A percentile compares a stretch with the other conserved stretches of the same genome.
Evolutionary conservation across 2,113 vertebrate genomes (phyloP).

Genomic region (Varanus salvator): DNA sequence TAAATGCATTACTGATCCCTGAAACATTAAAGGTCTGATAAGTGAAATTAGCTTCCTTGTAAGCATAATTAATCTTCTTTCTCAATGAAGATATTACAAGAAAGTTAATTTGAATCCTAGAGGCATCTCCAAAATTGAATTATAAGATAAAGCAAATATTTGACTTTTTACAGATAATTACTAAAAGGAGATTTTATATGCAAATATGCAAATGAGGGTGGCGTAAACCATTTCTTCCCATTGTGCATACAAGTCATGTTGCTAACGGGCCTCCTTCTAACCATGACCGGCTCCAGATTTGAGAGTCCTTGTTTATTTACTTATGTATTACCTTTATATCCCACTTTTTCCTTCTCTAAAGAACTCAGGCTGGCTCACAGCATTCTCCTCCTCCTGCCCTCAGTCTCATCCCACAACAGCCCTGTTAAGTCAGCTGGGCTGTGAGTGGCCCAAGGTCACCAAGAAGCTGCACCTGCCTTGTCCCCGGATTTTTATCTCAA

Average conservation of each 20-base stretch:
- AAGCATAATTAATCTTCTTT: slow-evolving; percentile 86
- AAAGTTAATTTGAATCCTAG: slow-evolving; percentile 83
- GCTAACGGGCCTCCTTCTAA: neutral
- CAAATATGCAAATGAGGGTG: slow-evolving; percentile 76
- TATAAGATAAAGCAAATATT: slow-evolving; percentile 87
- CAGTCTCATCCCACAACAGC: too few species aligned
- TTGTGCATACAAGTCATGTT: slow-evolving; percentile 55
- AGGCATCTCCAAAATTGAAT: slow-evolving; percentile 85
- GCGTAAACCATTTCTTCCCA: slow-evolving; percentile 62
- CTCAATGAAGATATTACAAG: slow-evolving; percentile 86
- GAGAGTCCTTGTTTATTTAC: neutral
- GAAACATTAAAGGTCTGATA: slow-evolving; percentile 86
- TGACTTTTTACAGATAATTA: slow-evolving; percentile 85
- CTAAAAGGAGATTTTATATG: slow-evolving; percentile 71
- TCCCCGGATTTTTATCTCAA: too few species aligned
- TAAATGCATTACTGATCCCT: slow-evolving; percentile 82
- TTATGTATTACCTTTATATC: too few species aligned
- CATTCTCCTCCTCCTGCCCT: too few species aligned
- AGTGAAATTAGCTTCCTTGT: slow-evolving; percentile 86
- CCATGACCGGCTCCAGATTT: too few species aligned
- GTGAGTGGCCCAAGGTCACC: too few species aligned
- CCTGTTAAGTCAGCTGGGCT: too few species aligned
- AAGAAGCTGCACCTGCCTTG: too few species aligned
- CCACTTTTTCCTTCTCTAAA: too few species aligned
- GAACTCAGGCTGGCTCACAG: too few species aligned